Conservation (phyloP, 2,888 invertebrate genomes). For the Drosophila crucigera region DNA sequence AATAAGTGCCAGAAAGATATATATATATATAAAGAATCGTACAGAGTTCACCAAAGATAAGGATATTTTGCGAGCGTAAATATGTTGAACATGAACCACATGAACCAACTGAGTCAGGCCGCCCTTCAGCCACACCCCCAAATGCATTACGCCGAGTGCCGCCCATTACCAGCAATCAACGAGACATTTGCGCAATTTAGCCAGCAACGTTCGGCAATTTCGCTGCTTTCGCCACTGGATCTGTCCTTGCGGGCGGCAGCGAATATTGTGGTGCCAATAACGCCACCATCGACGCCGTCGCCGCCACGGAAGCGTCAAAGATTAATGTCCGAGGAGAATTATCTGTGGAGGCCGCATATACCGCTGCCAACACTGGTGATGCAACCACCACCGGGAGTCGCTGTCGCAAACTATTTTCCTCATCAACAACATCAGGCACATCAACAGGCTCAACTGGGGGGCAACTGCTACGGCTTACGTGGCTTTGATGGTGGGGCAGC, state of each 20-base stretch:
- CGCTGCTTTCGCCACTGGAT: slow-evolving; percentile 84
- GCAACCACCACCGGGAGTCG: slow-evolving; percentile 38
- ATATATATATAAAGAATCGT: neutral
- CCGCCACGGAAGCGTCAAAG: slow-evolving; percentile 84
- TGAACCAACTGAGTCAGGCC: slow-evolving; percentile 26
- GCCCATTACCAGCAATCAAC: slow-evolving; percentile 83
- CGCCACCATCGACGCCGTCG: slow-evolving; percentile 85
- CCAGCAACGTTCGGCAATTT: slow-evolving; percentile 66
- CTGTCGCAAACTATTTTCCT: slow-evolving; percentile 55
- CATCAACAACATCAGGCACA: slow-evolving; percentile 29
- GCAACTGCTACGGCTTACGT: slow-evolving; percentile 47
- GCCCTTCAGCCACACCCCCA: slow-evolving; percentile 42
- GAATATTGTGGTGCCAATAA: slow-evolving; percentile 84
- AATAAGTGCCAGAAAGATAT: neutral
- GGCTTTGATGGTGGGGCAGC: slow-evolving; percentile 46
- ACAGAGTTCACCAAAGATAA: neutral
- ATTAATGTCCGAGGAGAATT: slow-evolving; percentile 81
- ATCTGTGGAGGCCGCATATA: slow-evolving; percentile 83
- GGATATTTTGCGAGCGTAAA: slow-evolving; percentile 6
- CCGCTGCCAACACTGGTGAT: slow-evolving; percentile 40
- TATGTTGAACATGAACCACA: slow-evolving; percentile 54
- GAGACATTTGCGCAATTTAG: slow-evolving; percentile 84
- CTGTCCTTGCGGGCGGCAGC: slow-evolving; percentile 83
- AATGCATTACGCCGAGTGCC: slow-evolving; percentile 76
- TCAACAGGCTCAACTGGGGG: slow-evolving; percentile 37